phyloP scores from a whole-genome alignment of 92 coral and sea anemone genomes.

The Desmophyllum pertusum region DNA sequence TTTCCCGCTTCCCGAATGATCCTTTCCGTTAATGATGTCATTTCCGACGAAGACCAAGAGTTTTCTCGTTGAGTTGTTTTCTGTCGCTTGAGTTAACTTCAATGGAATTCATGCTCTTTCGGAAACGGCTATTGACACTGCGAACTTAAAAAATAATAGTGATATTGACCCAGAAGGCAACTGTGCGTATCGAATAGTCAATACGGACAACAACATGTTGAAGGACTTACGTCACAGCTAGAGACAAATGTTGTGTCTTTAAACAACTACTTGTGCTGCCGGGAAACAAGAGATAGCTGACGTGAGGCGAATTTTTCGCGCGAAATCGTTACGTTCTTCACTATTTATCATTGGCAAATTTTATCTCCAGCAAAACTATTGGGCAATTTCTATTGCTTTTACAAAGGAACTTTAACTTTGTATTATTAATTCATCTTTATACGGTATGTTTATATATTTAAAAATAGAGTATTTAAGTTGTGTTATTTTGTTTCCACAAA shows the following conservation, averaged over 20 bases:
- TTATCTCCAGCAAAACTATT: background rate
- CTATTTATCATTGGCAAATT: background rate
- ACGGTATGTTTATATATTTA: too few species aligned
- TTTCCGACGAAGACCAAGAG: background rate
- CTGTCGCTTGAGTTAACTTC: slow-evolving; percentile 41
- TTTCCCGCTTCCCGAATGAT: background rate
- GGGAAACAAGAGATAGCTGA: background rate
- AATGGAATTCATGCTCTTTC: slow-evolving; percentile 32
- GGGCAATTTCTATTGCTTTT: background rate
- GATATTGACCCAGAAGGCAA: slow-evolving; percentile 36
- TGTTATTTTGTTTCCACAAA: too few species aligned
- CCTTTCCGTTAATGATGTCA: background rate
- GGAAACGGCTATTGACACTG: slow-evolving; percentile 16
- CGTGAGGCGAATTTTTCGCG: background rate
- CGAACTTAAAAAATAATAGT: slow-evolving; percentile 13
- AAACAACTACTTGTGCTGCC: slow-evolving; percentile 13
- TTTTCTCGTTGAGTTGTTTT: background rate
- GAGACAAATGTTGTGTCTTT: background rate
- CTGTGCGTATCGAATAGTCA: slow-evolving; percentile 16
- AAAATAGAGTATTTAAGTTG: too few species aligned
- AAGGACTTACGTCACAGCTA: slow-evolving; percentile 11
- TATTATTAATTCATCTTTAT: background rate
- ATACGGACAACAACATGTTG: background rate
- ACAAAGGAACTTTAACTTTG: background rate
- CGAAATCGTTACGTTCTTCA: background rate